Evolutionary conservation across 2,113 vertebrate genomes (phyloP), one percentile per base, ranked within the genome.

Genomic region (Passer montanus): DNA sequence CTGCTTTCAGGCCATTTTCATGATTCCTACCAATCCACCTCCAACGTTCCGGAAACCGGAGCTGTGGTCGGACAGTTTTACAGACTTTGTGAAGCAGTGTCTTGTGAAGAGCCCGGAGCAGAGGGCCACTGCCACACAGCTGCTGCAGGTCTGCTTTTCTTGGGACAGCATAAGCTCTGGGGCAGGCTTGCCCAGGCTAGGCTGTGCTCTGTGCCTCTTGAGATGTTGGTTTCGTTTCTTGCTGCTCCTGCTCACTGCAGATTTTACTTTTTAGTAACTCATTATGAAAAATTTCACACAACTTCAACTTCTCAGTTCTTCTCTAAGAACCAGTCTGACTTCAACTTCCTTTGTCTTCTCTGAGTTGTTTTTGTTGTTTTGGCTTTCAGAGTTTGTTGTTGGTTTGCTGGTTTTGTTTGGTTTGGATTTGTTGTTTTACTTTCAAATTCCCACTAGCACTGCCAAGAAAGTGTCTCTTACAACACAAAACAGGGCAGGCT

Each of bases 1-100:
- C 53, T 87, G 26, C 46, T 92, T 88, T 73, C 86, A 99, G 99
- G 99, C 99, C 33, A 99, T 99, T 95, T 99, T 99, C 95, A 99
- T 99, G 99, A 99, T 99, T 96, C 99, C 99, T 30, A 99, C 98
- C 85, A 99, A 99, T 76, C 99, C 99, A 1, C 99, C 99, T 11
- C 99, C 99, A 4, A 99, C 98, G 0, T 99, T 99, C 93, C 98
- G 99, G 49, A 99, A 98, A 15, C 98, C 98, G 3, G 98, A 99
- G 50, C 90, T 97, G 14, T 99, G 99, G 99, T 98, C 99, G 3
- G 90, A 96, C 43, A 78, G 5, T 6, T 99, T 99, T 37, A 96
- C 50, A 8, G 99, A 99, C 80, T 99, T 99, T 68, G 98, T 99
- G 59, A 98, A 97, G 50, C 98, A 99, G 94, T 99, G 99, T 97